These are phyloP conservation scores for Notothenia rossii DNA, from an alignment of 2,113 vertebrate genomes.

Conservation along the genomic window DNA sequence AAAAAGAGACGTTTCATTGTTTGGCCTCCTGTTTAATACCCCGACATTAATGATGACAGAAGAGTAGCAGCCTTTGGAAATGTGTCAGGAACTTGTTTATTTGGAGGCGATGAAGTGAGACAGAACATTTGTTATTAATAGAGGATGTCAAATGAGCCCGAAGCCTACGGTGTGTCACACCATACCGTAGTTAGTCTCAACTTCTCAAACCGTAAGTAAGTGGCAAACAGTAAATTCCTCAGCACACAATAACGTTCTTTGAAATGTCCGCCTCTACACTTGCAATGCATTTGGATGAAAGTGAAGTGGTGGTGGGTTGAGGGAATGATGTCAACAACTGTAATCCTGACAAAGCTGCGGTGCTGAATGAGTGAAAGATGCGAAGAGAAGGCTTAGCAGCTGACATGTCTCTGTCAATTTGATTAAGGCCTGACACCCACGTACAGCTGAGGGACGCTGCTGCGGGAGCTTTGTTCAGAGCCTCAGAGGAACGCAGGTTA, in stretches of 20 bases:
- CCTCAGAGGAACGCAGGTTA: conserved; percentile 56
- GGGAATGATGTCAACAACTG: conserved; percentile 38
- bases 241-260: conserved; percentile 10
- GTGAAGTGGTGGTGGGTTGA: conserved; percentile 36
- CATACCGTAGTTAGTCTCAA: not conserved
- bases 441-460: conserved; percentile 36
- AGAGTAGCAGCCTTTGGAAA: conserved; percentile 23
- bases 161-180: not conserved
- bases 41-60: conserved; percentile 37
- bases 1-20: conserved; percentile 26
- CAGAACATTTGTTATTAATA: not conserved
- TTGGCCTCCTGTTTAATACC: conserved; percentile 35
- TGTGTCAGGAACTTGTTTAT: conserved; percentile 22
- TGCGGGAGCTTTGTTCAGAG: conserved; percentile 39
- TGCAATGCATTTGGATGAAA: conserved; percentile 37
- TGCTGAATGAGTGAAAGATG: conserved; percentile 65
- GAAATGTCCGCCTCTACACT: conserved; percentile 23
- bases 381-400: conserved; percentile 62
- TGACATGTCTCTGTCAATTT: conserved; percentile 58
- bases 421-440: conserved; percentile 57
- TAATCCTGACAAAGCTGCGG: conserved; percentile 70
- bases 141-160: not conserved
- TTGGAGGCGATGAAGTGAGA: conserved; percentile 10
- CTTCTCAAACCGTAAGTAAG: not conserved
- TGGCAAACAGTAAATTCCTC: conserved; percentile 13